Evolutionary conservation across 2,797 vertebrate genomes (phyloP), one percentile per base, ranked within the genome.

Genomic region (Lacerta agilis): DNA sequence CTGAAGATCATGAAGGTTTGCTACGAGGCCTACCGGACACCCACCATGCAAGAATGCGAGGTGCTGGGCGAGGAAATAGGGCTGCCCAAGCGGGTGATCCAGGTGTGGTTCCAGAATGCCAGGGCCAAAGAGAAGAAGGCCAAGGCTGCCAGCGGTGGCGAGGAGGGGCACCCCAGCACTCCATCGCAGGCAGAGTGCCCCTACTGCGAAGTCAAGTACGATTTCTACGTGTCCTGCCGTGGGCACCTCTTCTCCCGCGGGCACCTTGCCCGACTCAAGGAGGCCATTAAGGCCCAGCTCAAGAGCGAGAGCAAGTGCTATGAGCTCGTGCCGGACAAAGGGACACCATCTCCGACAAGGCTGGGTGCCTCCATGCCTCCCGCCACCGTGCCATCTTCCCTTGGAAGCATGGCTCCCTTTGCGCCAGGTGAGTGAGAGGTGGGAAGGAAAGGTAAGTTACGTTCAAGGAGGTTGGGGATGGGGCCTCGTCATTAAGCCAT

Each of bases 81-180:
- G 86, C 95, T 99, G 91, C 98, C 98, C 1, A 98, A 98, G 58
- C 98, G 98, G 92, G 98, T 99, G 93, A 98, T 99, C 89, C 98
- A 99, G 94, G 98, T 99, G 93, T 99, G 98, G 98, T 99, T 99
- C 95, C 98, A 99, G 94, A 99, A 99, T 81, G 98, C 98, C 10
- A 97, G 98, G 87, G 98, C 98, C 87, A 99, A 99, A 96, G 98
- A 99, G 94, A 99, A 99, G 94, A 98, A 98, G 88, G 96, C 96
- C 89, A 96, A 93, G 73, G 95, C 96, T 58, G 95, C 95, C 2
- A 91, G 90, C 29, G 86, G 88, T 20, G 86, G 87, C 55, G 83
- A 81, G 1, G 96, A 96, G 82, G 93, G 92, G 38, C 89, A 92
- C 69, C 33, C 67, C 27, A 64, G 90, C 75, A 94, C 95, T 78